Conservation (phyloP, 1,140 invertebrate species). For the Hesperophylax magnus region DNA sequence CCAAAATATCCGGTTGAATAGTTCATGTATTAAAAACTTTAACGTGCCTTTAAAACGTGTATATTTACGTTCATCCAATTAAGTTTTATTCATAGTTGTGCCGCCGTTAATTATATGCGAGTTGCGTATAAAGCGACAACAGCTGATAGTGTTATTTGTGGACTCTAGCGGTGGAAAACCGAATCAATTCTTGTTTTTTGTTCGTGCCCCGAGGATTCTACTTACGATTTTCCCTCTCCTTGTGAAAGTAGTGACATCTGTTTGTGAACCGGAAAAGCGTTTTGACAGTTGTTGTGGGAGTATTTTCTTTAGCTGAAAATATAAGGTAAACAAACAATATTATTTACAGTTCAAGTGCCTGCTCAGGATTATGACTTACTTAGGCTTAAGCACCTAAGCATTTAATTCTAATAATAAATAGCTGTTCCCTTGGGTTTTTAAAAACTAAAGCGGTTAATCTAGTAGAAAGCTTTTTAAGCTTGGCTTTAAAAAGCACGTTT, state of each 20-base stretch:
- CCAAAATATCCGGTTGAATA: neutral
- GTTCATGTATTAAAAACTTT: neutral
- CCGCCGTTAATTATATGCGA: neutral
- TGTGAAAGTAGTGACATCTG: slow-evolving; percentile 25
- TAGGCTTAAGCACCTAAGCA: no score
- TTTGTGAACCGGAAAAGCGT: slow-evolving; percentile 1
- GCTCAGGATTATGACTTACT: no score
- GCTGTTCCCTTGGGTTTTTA: no score
- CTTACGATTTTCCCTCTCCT: neutral
- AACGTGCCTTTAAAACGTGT: neutral
- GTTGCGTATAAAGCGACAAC: neutral
- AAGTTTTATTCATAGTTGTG: neutral
- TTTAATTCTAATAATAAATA: no score
- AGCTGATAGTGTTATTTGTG: neutral
- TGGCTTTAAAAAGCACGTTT: no score
- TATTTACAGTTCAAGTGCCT: no score
- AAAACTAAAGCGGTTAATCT: no score
- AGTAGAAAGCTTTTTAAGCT: no score
- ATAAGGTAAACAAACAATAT: no score
- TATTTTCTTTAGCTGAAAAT: neutral
- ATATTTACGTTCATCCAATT: neutral
- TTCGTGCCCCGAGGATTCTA: neutral
- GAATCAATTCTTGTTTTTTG: neutral
- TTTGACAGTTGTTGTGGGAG: neutral
- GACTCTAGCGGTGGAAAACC: slow-evolving; percentile 24